Base-by-base conservation (phyloP, 2,797 vertebrate genomes). In the Urocyon cinereoargenteus region DNA sequence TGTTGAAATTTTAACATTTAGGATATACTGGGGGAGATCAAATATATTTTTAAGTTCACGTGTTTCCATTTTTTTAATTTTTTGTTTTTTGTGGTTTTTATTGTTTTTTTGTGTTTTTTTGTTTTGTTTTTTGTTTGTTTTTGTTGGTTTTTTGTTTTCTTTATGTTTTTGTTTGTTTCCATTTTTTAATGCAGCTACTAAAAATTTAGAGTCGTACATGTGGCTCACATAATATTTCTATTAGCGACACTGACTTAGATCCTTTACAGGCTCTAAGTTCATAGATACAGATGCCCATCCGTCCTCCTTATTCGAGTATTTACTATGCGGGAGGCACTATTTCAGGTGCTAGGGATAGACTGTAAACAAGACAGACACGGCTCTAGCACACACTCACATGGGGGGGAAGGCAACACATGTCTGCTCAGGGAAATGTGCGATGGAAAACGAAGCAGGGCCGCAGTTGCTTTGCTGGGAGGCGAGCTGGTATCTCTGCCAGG, bases 1-100 rank as follows among this genome's bases (percentile, higher is more conserved):
- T 96, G 34, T 87, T 90, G 61, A 93, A 87, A 85, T 95, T 16
- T 34, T 75, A 83, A 22, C 61, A 64, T 14, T 84, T 73, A 36
- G 18, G n/a, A 66, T 55, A 66, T 59, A n/a, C 18, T 73, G 12
- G 36, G 31, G 73, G 91, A 93, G 26, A 34, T 62, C 57, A 88
- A 91, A 81, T 72, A 26, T 83, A 85, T 59, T 66, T 49, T 61
- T 77, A 84, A 88, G 64, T 91, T 83, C 57, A 57, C 6, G 40
- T 82, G 19, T 51, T 55, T 75, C 34, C 72, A 40, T 61, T 75
- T 88, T 62, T 90, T 87, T 66, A 16, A 59, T 73, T 93, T 68
- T 89, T 28, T 36, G 36, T 45, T 45, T 45, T 45, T 45, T 45
- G 40, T 45, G 40, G 1, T 40, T 40, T 40, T 40, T 40, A 40